Percentiles rank a stretch among this genome's conserved stretches.
Conservation (phyloP, 2,797 vertebrate genomes). For the Hyperoplus lanceolatus region DNA sequence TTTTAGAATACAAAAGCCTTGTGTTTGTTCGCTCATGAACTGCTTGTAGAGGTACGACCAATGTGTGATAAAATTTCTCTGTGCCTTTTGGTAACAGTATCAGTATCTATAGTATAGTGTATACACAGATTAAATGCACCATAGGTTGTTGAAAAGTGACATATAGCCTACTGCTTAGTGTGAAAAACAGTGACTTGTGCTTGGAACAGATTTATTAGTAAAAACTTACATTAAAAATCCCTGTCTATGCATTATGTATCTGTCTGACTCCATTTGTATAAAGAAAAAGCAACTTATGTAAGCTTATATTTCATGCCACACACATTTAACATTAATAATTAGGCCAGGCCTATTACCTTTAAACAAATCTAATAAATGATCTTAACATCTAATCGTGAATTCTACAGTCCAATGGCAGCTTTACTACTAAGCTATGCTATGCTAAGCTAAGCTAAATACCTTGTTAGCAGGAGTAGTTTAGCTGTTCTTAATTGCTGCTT, state of each 20-base stretch:
- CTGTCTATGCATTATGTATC: constrained; percentile 81
- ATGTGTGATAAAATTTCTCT: constrained; percentile 53
- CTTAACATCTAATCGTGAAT: neutral
- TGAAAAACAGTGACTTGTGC: constrained; percentile 80
- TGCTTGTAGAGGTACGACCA: constrained; percentile 22
- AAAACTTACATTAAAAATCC: constrained; percentile 81
- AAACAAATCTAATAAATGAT: neutral
- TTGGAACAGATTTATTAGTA: constrained; percentile 82
- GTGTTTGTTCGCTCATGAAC: constrained; percentile 27
- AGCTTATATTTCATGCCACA: neutral
- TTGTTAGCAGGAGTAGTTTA: neutral
- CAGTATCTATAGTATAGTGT: constrained; percentile 66
- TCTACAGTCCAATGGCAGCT: neutral
- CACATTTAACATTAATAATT: neutral
- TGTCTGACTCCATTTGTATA: constrained; percentile 44
- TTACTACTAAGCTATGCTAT: too few relatives aligned
- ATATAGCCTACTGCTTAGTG: constrained; percentile 65
- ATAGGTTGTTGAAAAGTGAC: constrained; percentile 76
- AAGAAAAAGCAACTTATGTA: neutral
- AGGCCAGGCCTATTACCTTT: neutral
- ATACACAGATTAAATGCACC: constrained; percentile 79
- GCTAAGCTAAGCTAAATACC: neutral
- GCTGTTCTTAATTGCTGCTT: neutral
- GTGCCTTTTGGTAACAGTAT: constrained; percentile 74
- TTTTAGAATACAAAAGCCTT: constrained; percentile 18